Conservation (phyloP, 2,797 vertebrate genomes). For the Dermochelys coriacea region DNA sequence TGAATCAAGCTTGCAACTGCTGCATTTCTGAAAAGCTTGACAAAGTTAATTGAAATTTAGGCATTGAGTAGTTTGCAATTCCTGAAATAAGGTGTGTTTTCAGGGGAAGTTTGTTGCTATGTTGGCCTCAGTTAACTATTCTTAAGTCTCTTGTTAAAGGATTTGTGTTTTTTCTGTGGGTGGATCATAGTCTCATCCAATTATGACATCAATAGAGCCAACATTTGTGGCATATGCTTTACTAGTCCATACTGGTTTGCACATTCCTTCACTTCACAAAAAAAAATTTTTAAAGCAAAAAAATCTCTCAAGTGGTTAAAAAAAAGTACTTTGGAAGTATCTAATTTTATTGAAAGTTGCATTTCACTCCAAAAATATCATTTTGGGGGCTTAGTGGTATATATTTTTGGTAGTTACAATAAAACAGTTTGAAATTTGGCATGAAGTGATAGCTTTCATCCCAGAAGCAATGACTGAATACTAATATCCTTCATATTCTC, state of each 20-base stretch:
- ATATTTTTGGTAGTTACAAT: slow-evolving; percentile 43
- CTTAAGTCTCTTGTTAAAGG: slow-evolving; percentile 76
- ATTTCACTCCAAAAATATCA: slow-evolving; percentile 51
- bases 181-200: slow-evolving; percentile 75
- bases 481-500: neutral
- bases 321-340: slow-evolving; percentile 60
- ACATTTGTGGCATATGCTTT: slow-evolving; percentile 72
- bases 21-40: slow-evolving; percentile 66
- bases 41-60: slow-evolving; percentile 70
- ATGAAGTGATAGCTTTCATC: slow-evolving; percentile 11
- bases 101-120: slow-evolving; percentile 69
- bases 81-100: slow-evolving; percentile 74
- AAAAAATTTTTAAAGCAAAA: neutral
- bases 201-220: slow-evolving; percentile 75
- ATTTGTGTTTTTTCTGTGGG: slow-evolving; percentile 77
- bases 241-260: slow-evolving; percentile 72
- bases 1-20: slow-evolving; percentile 62
- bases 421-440: slow-evolving; percentile 42
- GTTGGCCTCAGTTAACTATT: slow-evolving; percentile 72
- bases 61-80: slow-evolving; percentile 63
- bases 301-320: slow-evolving; percentile 38
- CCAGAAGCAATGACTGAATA: neutral
- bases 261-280: slow-evolving; percentile 70
- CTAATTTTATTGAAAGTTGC: slow-evolving; percentile 48
- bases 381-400: slow-evolving; percentile 45